A percentile compares a stretch with the other conserved stretches of the same genome.
phyloP scores from a whole-genome alignment of 2,888 invertebrate genomes.

The Aquatica leii region DNA sequence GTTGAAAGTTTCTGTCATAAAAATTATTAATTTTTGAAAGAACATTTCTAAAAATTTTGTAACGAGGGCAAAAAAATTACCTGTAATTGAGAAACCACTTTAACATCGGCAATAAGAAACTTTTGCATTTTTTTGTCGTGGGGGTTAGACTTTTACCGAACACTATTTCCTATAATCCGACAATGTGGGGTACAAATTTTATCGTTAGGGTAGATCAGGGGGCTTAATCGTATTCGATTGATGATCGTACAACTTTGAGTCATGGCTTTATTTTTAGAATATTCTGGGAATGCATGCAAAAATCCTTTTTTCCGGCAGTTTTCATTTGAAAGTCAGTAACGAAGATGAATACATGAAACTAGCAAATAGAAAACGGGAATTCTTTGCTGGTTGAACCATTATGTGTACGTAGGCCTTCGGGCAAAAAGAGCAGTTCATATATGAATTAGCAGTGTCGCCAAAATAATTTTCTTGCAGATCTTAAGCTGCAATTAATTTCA shows the following conservation, averaged over 20 bases:
- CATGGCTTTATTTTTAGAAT: constrained; percentile 11
- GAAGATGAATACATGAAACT: constrained; percentile 49
- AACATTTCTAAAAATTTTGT: constrained; percentile 18
- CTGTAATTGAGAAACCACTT: constrained; percentile 24
- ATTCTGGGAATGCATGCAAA: constrained; percentile 36
- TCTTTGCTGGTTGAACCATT: constrained; percentile 51
- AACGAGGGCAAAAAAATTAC: constrained; percentile 8
- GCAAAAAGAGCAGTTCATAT: constrained; percentile 48
- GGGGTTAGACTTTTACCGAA: background rate
- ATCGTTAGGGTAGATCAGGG: constrained; percentile 22
- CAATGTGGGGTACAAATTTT: constrained; percentile 2
- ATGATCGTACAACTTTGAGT: constrained; percentile 14
- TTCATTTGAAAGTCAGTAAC: constrained; percentile 53
- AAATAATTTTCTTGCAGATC: constrained; percentile 35
- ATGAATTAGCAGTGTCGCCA: constrained; percentile 40
- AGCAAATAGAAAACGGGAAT: constrained; percentile 55
- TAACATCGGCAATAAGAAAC: background rate
- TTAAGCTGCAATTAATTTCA: too few relatives aligned
- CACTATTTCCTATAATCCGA: background rate
- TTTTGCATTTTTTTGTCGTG: too few relatives aligned
- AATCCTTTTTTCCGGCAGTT: constrained; percentile 57
- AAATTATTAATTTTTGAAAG: constrained; percentile 25
- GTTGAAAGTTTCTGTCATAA: constrained; percentile 16
- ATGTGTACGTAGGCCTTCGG: constrained; percentile 48
- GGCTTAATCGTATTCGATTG: constrained; percentile 10